Percentiles rank a stretch among this genome's conserved stretches.
phyloP scores from a whole-genome alignment of 2,797 vertebrate genomes.

The Poeciliopsis infans region DNA sequence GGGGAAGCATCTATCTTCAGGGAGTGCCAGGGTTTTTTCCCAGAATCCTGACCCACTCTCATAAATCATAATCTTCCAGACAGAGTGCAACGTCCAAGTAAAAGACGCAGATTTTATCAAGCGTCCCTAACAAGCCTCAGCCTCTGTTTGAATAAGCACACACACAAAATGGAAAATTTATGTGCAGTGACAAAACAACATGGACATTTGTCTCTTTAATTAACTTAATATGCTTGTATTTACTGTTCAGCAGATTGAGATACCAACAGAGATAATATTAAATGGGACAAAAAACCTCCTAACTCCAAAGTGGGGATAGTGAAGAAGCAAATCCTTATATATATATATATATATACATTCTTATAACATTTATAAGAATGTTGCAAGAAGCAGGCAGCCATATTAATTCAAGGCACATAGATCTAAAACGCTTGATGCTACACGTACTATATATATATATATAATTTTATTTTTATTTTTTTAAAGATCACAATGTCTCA shows the following conservation, averaged over 20 bases:
- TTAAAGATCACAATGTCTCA: conserved; percentile 37
- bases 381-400: too few relatives aligned
- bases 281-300: not conserved
- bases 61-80: conserved; percentile 63
- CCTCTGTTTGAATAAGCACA: conserved; percentile 27
- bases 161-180: conserved; percentile 9
- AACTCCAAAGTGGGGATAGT: conserved; percentile 26
- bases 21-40: conserved; percentile 69
- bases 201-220: conserved; percentile 27
- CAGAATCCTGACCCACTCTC: conserved; percentile 60
- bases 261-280: conserved; percentile 4
- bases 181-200: conserved; percentile 40
- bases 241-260: conserved; percentile 44
- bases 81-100: conserved; percentile 48
- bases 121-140: conserved; percentile 30
- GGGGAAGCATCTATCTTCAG: conserved; percentile 68
- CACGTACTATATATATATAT: conserved; percentile 4
- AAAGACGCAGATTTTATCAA: conserved; percentile 49
- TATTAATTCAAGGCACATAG: too few relatives aligned
- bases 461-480: too few relatives aligned
- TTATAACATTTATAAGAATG: too few relatives aligned
- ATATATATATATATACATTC: not conserved
- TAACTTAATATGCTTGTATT: conserved; percentile 31
- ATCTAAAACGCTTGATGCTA: too few relatives aligned
- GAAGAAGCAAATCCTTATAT: conserved; percentile 22